Percentiles rank a stretch among this genome's conserved stretches.
Conservation (phyloP, 2,113 vertebrate species). For the Eurypyga helias region DNA sequence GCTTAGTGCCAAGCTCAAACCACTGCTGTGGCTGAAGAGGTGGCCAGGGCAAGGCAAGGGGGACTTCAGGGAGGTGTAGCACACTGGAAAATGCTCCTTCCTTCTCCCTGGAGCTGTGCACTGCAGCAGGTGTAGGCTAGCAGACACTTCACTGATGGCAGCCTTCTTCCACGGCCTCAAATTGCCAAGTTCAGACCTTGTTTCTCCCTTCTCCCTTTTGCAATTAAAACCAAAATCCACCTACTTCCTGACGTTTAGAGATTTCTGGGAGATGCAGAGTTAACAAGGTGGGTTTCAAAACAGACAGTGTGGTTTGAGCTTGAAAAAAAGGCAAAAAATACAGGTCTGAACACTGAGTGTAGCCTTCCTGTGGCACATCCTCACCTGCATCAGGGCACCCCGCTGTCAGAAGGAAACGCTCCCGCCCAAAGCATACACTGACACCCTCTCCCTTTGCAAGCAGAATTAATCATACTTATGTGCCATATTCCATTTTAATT, state of each 20-base stretch:
- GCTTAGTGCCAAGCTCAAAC: background rate
- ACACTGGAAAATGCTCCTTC: background rate
- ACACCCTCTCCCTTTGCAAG: slow-evolving; percentile 55
- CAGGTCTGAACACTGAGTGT: background rate
- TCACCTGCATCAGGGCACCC: background rate
- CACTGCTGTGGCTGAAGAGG: background rate
- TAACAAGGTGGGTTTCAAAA: background rate
- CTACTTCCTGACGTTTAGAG: background rate
- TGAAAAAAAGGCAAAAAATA: background rate
- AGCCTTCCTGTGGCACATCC: background rate
- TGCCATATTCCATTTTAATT: slow-evolving; percentile 64
- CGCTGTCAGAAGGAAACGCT: background rate
- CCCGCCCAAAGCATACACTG: background rate
- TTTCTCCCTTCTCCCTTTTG: background rate
- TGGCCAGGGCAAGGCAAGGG: background rate
- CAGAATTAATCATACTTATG: slow-evolving; percentile 57
- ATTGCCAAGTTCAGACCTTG: background rate
- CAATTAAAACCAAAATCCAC: background rate
- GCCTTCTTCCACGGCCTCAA: accelerated
- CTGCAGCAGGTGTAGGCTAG: background rate
- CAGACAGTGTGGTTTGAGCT: background rate
- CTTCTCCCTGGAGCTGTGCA: background rate
- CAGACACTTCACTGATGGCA: background rate
- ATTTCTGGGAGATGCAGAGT: background rate
- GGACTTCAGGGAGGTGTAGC: background rate